Percentiles rank a stretch among this genome's conserved stretches.
Evolutionary conservation across 2,797 vertebrate species (phyloP).

Genomic region (Diglossa cyanea): DNA sequence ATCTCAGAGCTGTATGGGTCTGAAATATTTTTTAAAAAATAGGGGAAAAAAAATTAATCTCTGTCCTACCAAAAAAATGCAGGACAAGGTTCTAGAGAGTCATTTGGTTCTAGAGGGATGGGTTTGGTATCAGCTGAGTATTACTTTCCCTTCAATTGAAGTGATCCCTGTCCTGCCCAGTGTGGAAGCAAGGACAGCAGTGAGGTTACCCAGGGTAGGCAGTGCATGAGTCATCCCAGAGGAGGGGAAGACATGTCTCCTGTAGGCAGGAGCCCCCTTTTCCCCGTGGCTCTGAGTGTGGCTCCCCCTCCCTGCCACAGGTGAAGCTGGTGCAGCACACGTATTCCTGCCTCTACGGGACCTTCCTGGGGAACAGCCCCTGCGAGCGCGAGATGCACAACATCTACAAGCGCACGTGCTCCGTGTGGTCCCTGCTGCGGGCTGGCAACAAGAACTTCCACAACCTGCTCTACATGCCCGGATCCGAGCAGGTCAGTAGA

Average conservation of each 20-base stretch:
- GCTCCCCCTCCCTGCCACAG: conserved; percentile 63
- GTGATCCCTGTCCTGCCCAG: neutral
- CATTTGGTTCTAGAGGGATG: neutral
- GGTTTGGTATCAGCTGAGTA: neutral
- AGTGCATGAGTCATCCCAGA: neutral
- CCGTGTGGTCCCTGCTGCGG: conserved; percentile 94
- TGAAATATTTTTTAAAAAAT: neutral
- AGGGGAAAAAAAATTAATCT: neutral
- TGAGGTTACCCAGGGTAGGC: neutral
- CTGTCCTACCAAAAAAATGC: neutral
- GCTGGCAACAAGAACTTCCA: conserved; percentile 98
- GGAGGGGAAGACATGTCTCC: neutral
- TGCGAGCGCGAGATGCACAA: conserved; percentile 92
- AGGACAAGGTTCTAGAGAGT: neutral
- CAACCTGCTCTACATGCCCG: conserved; percentile 95
- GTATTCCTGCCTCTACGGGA: conserved; percentile 96
- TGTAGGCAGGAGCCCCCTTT: neutral
- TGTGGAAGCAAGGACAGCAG: neutral
- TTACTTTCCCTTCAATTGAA: neutral
- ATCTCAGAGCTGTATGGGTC: neutral
- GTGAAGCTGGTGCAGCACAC: conserved; percentile 98
- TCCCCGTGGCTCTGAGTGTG: neutral
- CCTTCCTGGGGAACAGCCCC: conserved; percentile 95
- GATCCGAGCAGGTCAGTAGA: conserved; percentile 87
- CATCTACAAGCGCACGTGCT: conserved; percentile 93